A percentile compares a stretch with the other conserved stretches of the same genome.
Conservation (phyloP, 2,113 vertebrate species). For the Chloropsis hardwickii region DNA sequence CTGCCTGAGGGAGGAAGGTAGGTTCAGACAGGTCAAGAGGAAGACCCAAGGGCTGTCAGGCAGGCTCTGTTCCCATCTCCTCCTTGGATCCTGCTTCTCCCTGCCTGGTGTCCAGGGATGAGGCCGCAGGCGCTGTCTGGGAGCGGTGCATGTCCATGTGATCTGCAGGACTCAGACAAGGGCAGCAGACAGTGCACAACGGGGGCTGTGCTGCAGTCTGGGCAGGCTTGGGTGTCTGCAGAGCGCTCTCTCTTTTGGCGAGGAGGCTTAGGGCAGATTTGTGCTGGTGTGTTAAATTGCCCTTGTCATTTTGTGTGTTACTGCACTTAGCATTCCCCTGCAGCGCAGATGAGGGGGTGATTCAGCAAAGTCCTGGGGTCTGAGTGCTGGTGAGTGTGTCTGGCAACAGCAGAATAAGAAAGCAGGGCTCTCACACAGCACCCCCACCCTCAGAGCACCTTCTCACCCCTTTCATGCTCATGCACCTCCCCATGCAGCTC, state of each 20-base stretch:
- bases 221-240: not conserved
- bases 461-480: not conserved
- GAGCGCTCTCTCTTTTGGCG: not conserved
- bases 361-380: not conserved
- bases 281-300: not conserved
- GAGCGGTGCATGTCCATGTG: fast-evolving
- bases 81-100: not conserved
- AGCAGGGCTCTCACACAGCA: not conserved
- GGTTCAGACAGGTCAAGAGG: not conserved
- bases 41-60: not conserved
- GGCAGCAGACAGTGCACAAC: not conserved
- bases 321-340: not conserved
- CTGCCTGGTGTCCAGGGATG: not conserved
- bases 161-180: not conserved
- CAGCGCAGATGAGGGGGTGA: not conserved
- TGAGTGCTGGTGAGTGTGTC: not conserved
- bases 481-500: not conserved
- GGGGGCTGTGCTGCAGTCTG: not conserved
- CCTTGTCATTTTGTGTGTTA: not conserved
- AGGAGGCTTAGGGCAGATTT: not conserved
- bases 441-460: not conserved
- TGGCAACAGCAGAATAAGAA: not conserved
- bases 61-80: not conserved
- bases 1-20: not conserved
- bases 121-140: not conserved